Conservation (phyloP, 92 coral and sea anemone species). For the Umimayanthus kanabou region DNA sequence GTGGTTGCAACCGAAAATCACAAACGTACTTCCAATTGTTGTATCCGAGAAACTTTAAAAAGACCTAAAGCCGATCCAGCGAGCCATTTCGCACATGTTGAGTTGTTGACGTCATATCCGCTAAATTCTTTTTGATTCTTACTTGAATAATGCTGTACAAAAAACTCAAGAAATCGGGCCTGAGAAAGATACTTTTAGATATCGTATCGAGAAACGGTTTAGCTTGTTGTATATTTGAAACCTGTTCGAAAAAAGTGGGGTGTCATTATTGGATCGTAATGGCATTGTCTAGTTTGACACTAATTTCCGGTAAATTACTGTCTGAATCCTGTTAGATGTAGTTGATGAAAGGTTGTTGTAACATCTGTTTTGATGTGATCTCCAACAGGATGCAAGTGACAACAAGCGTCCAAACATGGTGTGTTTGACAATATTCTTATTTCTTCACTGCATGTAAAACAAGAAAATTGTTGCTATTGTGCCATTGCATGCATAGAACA, state of each 20-base stretch:
- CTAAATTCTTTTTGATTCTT: neutral
- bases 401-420: slow-evolving; percentile 80
- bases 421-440: slow-evolving; percentile 15
- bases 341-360: too few relatives aligned
- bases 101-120: neutral
- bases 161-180: neutral
- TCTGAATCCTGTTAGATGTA: too few relatives aligned
- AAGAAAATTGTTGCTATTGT: too few relatives aligned
- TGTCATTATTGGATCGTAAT: neutral
- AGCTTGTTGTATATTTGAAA: neutral
- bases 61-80: too few relatives aligned
- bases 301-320: too few relatives aligned
- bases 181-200: neutral
- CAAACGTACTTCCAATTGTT: too few relatives aligned
- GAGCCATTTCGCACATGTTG: too few relatives aligned
- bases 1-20: too few relatives aligned
- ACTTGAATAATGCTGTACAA: neutral
- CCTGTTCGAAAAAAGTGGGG: neutral
- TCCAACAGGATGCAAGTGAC: slow-evolving; percentile 61
- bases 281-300: too few relatives aligned
- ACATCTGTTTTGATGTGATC: neutral
- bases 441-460: too few relatives aligned
- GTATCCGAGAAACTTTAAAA: too few relatives aligned
- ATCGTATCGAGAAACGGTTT: neutral
- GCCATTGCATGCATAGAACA: too few relatives aligned